These are phyloP conservation scores for Amphilophus citrinellus DNA, from an alignment of 2,113 vertebrate genomes.

Conservation along the genomic window DNA sequence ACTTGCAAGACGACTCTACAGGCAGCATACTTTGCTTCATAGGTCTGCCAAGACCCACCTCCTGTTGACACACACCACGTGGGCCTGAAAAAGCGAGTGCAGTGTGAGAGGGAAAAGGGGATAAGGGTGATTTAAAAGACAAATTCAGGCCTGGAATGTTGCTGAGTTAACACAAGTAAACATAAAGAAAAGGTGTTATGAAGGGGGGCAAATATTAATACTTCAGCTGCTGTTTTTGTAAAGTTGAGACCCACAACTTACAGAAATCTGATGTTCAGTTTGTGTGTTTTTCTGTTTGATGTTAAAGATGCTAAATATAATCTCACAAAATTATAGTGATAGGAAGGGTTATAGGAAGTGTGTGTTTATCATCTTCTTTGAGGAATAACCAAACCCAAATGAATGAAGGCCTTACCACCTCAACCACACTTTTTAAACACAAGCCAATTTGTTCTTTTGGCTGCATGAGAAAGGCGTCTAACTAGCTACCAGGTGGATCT, in stretches of 20 bases:
- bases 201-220: not conserved
- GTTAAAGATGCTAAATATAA: not conserved
- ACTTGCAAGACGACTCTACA: constrained; percentile 63
- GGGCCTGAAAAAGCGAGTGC: constrained; percentile 62
- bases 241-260: not conserved
- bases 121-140: constrained; percentile 34
- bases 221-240: not conserved
- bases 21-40: constrained; percentile 50
- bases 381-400: not conserved
- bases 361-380: not conserved
- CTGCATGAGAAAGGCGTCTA: not conserved
- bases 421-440: not conserved
- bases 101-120: constrained; percentile 33
- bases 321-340: not conserved
- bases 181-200: not conserved
- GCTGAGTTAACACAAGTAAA: not conserved
- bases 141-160: constrained; percentile 8
- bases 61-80: constrained; percentile 87
- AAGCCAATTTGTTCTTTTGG: not conserved
- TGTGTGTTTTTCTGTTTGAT: not conserved
- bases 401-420: not conserved
- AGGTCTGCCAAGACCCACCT: constrained; percentile 75
- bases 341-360: not conserved
- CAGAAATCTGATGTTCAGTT: not conserved
- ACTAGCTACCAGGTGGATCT: constrained; percentile 79